Evolutionary conservation across 2,113 vertebrate genomes (phyloP).

Genomic region (Seriola rivoliana): DNA sequence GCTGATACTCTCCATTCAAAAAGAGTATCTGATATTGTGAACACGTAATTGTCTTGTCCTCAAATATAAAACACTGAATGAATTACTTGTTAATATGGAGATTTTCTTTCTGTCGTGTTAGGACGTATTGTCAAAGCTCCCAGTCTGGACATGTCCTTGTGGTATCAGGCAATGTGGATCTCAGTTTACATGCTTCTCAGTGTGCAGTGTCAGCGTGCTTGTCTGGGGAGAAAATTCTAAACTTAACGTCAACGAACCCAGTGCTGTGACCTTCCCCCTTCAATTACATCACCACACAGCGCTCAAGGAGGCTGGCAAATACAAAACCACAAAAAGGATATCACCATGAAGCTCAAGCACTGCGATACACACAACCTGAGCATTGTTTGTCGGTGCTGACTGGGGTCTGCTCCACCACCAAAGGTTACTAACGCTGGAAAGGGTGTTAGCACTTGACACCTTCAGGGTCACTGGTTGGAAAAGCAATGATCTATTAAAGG

Average conservation of each 20-base stretch:
- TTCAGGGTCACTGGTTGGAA: neutral
- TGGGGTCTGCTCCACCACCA: neutral
- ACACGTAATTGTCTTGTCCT: too few relatives aligned
- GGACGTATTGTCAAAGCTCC: constrained; percentile 36
- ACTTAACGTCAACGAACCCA: constrained; percentile 64
- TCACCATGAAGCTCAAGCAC: constrained; percentile 23
- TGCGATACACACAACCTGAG: constrained; percentile 48
- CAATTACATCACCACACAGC: constrained; percentile 62
- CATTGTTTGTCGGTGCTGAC: neutral
- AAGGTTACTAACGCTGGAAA: constrained; percentile 35
- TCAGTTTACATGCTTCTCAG: constrained; percentile 73
- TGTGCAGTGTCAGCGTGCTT: constrained; percentile 76
- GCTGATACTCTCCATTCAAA: too few relatives aligned
- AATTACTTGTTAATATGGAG: neutral
- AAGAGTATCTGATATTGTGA: too few relatives aligned
- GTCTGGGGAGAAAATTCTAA: constrained; percentile 73
- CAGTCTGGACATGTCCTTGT: constrained; percentile 71
- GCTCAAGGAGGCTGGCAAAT: constrained; percentile 41
- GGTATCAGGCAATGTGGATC: constrained; percentile 69
- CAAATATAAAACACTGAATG: neutral
- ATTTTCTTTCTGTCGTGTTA: constrained; percentile 3
- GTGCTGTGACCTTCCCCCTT: constrained; percentile 73
- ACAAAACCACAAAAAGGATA: constrained; percentile 64
- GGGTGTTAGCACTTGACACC: neutral
- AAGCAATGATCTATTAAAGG: neutral